Evolutionary conservation across 2,797 vertebrate genomes (phyloP).

Genomic region (Phyllotis vaccarum): DNA sequence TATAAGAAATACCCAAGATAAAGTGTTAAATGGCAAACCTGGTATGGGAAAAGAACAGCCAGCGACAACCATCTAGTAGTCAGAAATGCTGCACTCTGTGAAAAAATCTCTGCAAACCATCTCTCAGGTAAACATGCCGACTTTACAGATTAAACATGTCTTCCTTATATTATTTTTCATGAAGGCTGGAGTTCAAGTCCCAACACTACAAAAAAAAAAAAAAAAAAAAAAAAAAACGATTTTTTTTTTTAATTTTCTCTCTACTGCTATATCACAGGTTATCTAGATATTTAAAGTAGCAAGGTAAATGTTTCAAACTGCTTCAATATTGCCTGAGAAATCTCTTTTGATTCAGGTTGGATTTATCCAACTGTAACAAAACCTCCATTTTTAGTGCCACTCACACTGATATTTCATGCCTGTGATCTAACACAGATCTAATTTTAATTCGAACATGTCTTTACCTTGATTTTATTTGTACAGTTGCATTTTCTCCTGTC

Average conservation of each 20-base stretch:
- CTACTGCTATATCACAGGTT: neutral
- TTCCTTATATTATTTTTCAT: neutral
- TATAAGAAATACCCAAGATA: neutral
- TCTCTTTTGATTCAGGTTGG: neutral
- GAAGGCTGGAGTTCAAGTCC: neutral
- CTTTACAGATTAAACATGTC: neutral
- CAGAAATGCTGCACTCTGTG: neutral
- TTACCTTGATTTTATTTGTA: neutral
- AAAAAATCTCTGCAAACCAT: neutral
- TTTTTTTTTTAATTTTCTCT: neutral
- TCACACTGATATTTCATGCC: neutral
- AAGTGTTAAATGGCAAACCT: neutral
- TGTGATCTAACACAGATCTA: neutral
- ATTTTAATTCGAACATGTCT: neutral
- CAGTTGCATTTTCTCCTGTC: neutral
- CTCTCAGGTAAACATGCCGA: neutral
- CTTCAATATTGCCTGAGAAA: neutral
- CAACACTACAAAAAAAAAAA: neutral
- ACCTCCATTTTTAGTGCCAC: no score
- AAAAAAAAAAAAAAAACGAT: no score
- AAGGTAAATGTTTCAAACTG: neutral
- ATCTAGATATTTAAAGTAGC: neutral
- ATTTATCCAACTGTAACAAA: neutral
- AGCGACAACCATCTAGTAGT: neutral
- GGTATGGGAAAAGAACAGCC: neutral